Evolutionary conservation across 1,140 invertebrate genomes (phyloP).

Genomic region (Nasonia giraulti): DNA sequence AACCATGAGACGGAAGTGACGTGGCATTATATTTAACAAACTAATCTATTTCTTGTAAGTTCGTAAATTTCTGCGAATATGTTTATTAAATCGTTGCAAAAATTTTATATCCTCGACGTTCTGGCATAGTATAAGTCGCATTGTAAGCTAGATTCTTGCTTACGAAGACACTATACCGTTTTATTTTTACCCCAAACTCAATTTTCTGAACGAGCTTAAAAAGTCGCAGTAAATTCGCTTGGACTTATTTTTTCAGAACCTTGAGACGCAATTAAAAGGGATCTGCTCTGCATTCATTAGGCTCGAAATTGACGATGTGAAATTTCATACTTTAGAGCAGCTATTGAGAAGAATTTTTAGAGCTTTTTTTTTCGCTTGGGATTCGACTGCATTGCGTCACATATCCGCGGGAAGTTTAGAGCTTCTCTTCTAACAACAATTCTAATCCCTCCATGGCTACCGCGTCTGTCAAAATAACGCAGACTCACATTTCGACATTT

Average conservation of each 20-base stretch:
- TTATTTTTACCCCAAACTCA: not conserved
- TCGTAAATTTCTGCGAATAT: not conserved
- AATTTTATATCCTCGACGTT: too few relatives aligned
- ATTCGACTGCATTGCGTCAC: too few relatives aligned
- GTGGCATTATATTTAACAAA: not conserved
- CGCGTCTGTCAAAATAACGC: too few relatives aligned
- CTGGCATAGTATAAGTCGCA: too few relatives aligned
- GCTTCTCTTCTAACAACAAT: not conserved
- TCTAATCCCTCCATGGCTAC: too few relatives aligned
- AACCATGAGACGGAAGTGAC: not conserved
- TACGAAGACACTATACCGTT: not conserved
- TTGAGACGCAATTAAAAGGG: not conserved
- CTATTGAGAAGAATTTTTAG: too few relatives aligned
- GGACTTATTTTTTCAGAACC: not conserved
- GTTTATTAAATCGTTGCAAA: not conserved
- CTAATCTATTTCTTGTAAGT: not conserved
- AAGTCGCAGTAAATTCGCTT: not conserved
- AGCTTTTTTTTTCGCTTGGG: too few relatives aligned
- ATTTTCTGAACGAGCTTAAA: not conserved
- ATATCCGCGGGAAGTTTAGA: too few relatives aligned
- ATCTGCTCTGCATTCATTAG: not conserved
- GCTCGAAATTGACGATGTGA: not conserved
- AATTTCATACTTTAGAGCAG: too few relatives aligned
- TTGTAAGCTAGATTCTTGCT: too few relatives aligned
- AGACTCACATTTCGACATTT: too few relatives aligned